These are phyloP conservation scores for Protonibea diacanthus DNA, from an alignment of 2,797 vertebrate genomes.

Conservation along the genomic window DNA sequence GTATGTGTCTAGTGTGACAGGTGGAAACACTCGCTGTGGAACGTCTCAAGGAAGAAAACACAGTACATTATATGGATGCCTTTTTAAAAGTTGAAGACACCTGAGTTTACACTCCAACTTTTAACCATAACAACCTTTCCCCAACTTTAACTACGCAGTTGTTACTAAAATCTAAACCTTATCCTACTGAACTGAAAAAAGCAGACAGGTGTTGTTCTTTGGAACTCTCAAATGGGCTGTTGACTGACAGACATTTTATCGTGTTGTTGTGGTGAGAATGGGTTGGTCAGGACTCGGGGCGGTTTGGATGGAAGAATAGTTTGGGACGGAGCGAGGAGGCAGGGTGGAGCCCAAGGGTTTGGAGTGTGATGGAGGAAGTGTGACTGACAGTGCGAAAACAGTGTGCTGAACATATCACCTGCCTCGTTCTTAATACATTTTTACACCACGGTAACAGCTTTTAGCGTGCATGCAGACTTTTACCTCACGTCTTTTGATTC, in stretches of 20 bases:
- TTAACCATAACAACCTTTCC: background rate
- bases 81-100: background rate
- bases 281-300: background rate
- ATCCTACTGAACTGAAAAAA: background rate
- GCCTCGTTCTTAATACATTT: constrained; percentile 11
- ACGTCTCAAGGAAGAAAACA: background rate
- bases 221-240: background rate
- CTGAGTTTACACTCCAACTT: background rate
- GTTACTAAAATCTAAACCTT: background rate
- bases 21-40: background rate
- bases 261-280: background rate
- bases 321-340: background rate
- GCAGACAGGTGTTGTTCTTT: background rate
- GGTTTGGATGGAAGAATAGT: constrained; percentile 4
- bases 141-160: background rate
- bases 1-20: background rate
- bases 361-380: background rate
- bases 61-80: background rate
- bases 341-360: constrained; percentile 8
- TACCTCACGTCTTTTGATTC: constrained; percentile 16
- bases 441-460: constrained; percentile 15
- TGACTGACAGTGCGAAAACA: constrained; percentile 13
- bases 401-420: constrained; percentile 17
- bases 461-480: constrained; percentile 7
- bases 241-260: background rate